Base-by-base conservation (phyloP, 2,113 vertebrate genomes). In the Okapia johnstoni region DNA sequence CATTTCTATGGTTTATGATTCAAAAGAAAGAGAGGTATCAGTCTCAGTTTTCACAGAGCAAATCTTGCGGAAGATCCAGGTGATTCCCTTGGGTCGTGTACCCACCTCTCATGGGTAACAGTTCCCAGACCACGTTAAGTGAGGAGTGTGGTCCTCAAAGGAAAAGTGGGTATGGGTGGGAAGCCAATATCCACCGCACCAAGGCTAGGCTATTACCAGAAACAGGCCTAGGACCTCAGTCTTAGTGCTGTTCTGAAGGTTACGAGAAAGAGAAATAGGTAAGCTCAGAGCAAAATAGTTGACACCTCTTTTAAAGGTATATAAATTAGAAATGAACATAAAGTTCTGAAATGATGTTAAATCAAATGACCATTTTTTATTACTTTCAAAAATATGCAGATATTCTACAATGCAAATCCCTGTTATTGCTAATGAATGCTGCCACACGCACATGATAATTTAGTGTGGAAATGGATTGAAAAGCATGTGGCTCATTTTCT, bases 341-440 rank as follows among this genome's bases (percentile, higher is more conserved):
- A 83, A 97, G 63, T 28, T 94, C 94, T 85, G 54, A 94, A 94
- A 88, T 40, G 19, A 63, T 86, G 83, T 70, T 60, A 85, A 80
- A 26, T 91, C 40, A 50, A 76, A 48, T 80, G n/a, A 84, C 50
- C 8, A 6, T 84, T 92, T 36, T 87, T 81, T 58, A 55, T 77
- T 46, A 61, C 77, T 70, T 94, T 90, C 13, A 79, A 55, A 95
- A 92, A 3, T 89, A 80, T 50, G 57, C 76, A 87, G 52, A 46
- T 95, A 87, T 76, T 85, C 21, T 85, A 94, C 93, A 96, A 66
- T 26, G 90, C 52, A 97, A 93, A 73, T 54, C 43, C 12, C 17
- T 57, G 43, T 85, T 94, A 63, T 63, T 92, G 94, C 79, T 96
- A 55, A 92, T 90, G 57, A 97, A 92, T 85, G 87, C 43, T 85